Percentiles rank a stretch among this genome's conserved stretches.
phyloP scores from a whole-genome alignment of 2,113 vertebrate genomes.

The Lichenostomus cassidix region DNA sequence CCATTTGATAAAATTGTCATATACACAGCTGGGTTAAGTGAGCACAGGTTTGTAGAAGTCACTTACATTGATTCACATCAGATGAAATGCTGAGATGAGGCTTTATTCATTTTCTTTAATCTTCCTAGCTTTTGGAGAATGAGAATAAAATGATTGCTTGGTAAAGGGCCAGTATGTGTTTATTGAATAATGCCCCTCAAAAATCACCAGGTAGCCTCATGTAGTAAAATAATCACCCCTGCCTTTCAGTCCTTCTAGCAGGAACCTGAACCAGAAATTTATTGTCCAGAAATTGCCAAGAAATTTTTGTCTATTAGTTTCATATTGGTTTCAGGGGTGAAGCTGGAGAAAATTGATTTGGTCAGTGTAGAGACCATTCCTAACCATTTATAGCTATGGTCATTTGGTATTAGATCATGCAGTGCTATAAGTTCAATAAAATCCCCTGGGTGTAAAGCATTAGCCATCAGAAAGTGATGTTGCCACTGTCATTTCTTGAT shows the following conservation, averaged over 20 bases:
- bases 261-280: background rate
- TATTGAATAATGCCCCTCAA: background rate
- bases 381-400: background rate
- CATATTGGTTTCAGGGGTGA: background rate
- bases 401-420: background rate
- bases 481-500: background rate
- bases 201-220: background rate
- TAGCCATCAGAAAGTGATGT: background rate
- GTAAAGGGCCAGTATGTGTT: background rate
- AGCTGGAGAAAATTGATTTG: background rate
- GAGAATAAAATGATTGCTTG: background rate
- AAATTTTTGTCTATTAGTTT: background rate
- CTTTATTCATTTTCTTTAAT: background rate
- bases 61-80: background rate
- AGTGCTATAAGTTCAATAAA: background rate
- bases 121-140: background rate
- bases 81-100: background rate
- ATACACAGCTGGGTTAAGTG: background rate
- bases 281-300: slow-evolving; percentile 6
- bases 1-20: background rate
- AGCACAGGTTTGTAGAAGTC: background rate
- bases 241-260: background rate
- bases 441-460: background rate
- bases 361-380: background rate
- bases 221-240: background rate